A percentile compares a stretch with the other conserved stretches of the same genome.
Evolutionary conservation across 1,140 invertebrate genomes (phyloP).

Genomic region (Drosophila paulistorum): DNA sequence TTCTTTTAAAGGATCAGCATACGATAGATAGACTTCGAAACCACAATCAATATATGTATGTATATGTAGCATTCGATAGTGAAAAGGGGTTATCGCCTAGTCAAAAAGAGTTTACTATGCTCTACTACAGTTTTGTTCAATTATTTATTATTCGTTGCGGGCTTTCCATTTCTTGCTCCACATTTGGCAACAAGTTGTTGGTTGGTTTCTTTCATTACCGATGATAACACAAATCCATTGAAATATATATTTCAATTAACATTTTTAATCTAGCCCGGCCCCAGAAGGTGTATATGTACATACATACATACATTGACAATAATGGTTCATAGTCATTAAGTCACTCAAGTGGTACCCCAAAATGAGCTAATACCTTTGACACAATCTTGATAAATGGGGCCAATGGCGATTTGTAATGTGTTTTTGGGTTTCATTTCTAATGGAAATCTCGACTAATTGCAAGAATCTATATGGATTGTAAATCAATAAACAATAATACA

Average conservation of each 20-base stretch:
- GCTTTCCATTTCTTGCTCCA: conserved; percentile 3
- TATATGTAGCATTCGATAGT: too few relatives aligned
- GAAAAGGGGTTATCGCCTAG: too few relatives aligned
- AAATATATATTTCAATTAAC: conserved; percentile 12
- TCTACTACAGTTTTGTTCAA: neutral
- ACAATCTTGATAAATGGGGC: conserved; percentile 55
- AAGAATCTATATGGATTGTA: conserved; percentile 33
- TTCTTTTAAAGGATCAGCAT: too few relatives aligned
- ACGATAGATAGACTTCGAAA: too few relatives aligned
- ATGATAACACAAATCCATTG: conserved; percentile 12
- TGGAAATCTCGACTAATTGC: conserved; percentile 30
- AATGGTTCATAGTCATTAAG: conserved; percentile 36
- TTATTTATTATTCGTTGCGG: neutral
- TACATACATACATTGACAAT: conserved; percentile 4
- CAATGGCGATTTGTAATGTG: conserved; percentile 16
- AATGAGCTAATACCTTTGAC: conserved; percentile 57
- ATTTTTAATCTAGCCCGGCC: conserved; percentile 1
- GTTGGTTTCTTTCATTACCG: neutral
- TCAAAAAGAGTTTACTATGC: neutral
- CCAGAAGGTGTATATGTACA: neutral
- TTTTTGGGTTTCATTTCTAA: conserved; percentile 16
- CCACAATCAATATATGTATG: too few relatives aligned
- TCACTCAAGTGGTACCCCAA: conserved; percentile 34
- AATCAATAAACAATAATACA: conserved; percentile 25
- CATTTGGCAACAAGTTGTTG: neutral